A percentile compares a stretch with the other conserved stretches of the same genome.
Evolutionary conservation across 2,113 vertebrate genomes (phyloP).

Genomic region (Campylomormyrus numenius): DNA sequence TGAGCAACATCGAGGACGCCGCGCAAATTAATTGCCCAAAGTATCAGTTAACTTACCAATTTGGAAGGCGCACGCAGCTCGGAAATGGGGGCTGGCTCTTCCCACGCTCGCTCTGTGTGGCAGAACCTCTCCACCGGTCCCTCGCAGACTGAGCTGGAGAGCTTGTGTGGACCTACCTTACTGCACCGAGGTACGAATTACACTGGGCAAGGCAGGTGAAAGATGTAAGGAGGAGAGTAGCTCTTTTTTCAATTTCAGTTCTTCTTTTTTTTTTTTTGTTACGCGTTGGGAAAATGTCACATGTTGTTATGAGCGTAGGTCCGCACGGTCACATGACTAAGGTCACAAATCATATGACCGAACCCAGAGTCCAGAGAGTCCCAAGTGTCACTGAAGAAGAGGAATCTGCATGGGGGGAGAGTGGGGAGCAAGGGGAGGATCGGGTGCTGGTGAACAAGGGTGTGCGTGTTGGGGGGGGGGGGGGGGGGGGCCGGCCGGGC

Average conservation of each 20-base stretch:
- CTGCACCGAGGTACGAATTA: conserved; percentile 37
- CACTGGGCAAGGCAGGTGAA: conserved; percentile 32
- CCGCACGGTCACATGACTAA: conserved; percentile 42
- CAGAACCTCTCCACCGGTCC: conserved; percentile 26
- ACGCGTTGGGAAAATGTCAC: conserved; percentile 48
- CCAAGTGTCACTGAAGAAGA: conserved; percentile 14
- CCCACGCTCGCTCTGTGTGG: conserved; percentile 24
- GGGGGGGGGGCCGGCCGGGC: no score
- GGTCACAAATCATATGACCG: conserved; percentile 50
- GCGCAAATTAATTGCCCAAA: conserved; percentile 35
- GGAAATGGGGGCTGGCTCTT: conserved; percentile 34
- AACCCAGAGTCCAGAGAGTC: conserved; percentile 28
- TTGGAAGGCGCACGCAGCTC: conserved; percentile 32
- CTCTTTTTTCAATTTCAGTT: conserved; percentile 44
- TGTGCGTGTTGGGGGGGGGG: neutral
- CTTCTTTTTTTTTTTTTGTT: conserved; percentile 34
- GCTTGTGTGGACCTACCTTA: conserved; percentile 28
- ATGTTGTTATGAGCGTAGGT: conserved; percentile 46
- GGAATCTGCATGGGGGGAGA: conserved; percentile 8
- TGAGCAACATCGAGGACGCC: conserved; percentile 31
- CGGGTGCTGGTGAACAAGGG: neutral
- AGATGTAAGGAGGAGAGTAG: conserved; percentile 38
- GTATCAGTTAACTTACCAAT: conserved; percentile 46
- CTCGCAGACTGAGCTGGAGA: conserved; percentile 30
- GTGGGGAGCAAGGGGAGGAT: neutral